Evolutionary conservation across 2,888 invertebrate species (phyloP).

Genomic region (Folsomia manolachei): DNA sequence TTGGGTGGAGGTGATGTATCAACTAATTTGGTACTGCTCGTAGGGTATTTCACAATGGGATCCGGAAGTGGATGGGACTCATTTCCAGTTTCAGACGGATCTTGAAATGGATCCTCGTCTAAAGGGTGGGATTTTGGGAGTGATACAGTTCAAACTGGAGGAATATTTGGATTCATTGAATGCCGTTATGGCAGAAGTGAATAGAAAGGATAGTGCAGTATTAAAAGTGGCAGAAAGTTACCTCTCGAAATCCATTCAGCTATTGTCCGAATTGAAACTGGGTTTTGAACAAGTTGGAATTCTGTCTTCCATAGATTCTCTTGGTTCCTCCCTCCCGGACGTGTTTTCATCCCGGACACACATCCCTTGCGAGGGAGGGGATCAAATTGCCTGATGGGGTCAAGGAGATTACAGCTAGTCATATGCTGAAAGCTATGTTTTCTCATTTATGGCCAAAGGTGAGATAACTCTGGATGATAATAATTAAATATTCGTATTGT

Average conservation of each 20-base stretch:
- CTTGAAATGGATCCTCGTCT: not conserved
- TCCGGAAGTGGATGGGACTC: slow-evolving; percentile 13
- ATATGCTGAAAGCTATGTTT: slow-evolving; percentile 85
- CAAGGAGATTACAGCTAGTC: slow-evolving; percentile 64
- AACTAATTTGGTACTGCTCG: slow-evolving; percentile 36
- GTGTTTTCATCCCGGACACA: slow-evolving; percentile 89
- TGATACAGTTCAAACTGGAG: not conserved
- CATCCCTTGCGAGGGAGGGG: slow-evolving; percentile 59
- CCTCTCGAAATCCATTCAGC: not conserved
- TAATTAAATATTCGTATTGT: not conserved
- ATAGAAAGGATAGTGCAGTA: not conserved
- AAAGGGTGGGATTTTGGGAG: not conserved
- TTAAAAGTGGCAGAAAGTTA: not conserved
- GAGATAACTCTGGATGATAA: slow-evolving; percentile 29
- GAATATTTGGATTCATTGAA: not conserved
- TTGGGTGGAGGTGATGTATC: slow-evolving; percentile 37
- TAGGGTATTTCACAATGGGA: slow-evolving; percentile 35
- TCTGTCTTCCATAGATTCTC: slow-evolving; percentile 24
- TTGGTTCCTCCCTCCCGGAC: slow-evolving; percentile 61
- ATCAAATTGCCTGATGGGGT: slow-evolving; percentile 51
- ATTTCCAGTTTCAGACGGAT: slow-evolving; percentile 17
- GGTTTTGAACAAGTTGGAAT: not conserved
- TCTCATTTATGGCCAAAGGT: slow-evolving; percentile 94
- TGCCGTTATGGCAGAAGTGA: too few relatives aligned
- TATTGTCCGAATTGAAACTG: not conserved